Evolutionary conservation across 2,888 invertebrate genomes (phyloP).

Genomic region (Sepioteuthis lessoniana): DNA sequence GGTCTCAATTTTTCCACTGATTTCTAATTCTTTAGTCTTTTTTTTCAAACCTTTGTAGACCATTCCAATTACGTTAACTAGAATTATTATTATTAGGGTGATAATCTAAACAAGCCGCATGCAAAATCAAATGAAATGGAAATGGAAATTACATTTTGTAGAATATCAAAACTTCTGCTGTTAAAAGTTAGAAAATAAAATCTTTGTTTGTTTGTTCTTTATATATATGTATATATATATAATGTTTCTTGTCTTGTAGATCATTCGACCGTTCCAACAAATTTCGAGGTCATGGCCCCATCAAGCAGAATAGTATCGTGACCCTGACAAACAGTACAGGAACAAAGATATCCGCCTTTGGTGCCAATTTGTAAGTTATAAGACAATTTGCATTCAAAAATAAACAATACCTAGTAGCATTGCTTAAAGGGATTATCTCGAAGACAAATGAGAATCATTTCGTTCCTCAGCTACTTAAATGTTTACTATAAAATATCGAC

Average conservation of each 20-base stretch:
- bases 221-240: too few species aligned
- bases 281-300: constrained; percentile 80
- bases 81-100: neutral
- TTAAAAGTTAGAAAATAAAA: too few species aligned
- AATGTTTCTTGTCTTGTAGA: constrained; percentile 54
- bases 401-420: neutral
- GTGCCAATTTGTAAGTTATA: constrained; percentile 79
- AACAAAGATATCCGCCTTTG: constrained; percentile 86
- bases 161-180: too few species aligned
- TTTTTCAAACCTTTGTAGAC: too few species aligned
- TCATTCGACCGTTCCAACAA: constrained; percentile 61
- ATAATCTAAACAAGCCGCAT: neutral
- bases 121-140: too few species aligned
- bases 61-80: too few species aligned
- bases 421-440: neutral
- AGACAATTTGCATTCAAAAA: neutral
- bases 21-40: too few species aligned
- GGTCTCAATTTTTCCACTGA: too few species aligned
- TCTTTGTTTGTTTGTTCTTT: neutral
- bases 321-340: constrained; percentile 87
- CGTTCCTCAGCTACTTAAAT: too few species aligned
- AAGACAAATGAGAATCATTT: too few species aligned
- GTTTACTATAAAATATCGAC: too few species aligned
- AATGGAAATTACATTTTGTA: too few species aligned
- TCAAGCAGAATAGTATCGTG: constrained; percentile 87